Conservation (phyloP, 2,797 vertebrate species). For the Coracias cyanogaster region DNA sequence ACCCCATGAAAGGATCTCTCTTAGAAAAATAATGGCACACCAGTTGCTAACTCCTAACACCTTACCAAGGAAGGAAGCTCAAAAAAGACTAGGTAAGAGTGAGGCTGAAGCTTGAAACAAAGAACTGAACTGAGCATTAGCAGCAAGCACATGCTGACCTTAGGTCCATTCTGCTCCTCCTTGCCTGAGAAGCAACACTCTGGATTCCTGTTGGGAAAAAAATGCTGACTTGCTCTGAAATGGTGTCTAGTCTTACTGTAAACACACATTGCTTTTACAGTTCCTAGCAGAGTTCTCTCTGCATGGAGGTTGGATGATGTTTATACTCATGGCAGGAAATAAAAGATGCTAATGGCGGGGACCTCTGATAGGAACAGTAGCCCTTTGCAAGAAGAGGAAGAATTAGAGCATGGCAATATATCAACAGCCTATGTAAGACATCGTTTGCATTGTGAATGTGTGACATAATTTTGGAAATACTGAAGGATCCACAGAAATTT, state of each 20-base stretch:
- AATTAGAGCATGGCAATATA: neutral
- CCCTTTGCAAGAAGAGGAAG: neutral
- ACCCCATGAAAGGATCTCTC: neutral
- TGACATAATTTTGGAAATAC: neutral
- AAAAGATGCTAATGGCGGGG: neutral
- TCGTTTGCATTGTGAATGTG: neutral
- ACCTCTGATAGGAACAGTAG: neutral
- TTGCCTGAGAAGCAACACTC: neutral
- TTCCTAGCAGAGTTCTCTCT: neutral
- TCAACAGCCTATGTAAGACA: neutral
- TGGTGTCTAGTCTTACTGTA: neutral
- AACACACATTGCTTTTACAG: neutral
- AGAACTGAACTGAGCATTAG: neutral
- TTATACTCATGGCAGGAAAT: neutral
- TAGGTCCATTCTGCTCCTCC: neutral
- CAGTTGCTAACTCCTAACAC: neutral
- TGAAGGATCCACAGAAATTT: neutral
- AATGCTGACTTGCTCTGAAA: neutral
- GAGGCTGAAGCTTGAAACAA: neutral
- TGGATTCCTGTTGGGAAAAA: slow-evolving; percentile 14
- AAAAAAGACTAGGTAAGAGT: neutral
- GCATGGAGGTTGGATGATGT: neutral
- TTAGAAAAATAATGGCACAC: neutral
- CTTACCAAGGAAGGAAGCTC: neutral
- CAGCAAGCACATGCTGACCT: neutral